Percentiles rank a stretch among this genome's conserved stretches.
These are phyloP conservation scores for Ennomos quercinarius DNA, from an alignment of 2,888 invertebrate species.

Conservation along the genomic window DNA sequence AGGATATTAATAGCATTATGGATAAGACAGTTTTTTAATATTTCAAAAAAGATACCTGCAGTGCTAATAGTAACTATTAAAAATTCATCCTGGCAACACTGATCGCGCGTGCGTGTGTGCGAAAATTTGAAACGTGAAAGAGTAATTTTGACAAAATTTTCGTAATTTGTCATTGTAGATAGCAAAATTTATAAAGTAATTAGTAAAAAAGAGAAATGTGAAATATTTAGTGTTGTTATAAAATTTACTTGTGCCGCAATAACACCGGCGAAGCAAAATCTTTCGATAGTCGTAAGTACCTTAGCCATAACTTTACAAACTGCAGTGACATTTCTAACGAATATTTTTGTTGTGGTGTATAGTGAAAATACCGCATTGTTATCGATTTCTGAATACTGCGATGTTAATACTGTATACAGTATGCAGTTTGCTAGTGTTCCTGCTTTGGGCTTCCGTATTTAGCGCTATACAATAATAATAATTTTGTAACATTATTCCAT, in stretches of 20 bases:
- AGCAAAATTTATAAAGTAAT: conserved; percentile 51
- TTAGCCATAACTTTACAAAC: conserved; percentile 48
- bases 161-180: conserved; percentile 51
- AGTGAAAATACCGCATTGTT: conserved; percentile 65
- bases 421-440: conserved; percentile 51
- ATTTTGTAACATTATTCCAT: not conserved
- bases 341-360: conserved; percentile 33
- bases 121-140: conserved; percentile 74
- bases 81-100: too few relatives aligned
- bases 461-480: conserved; percentile 12
- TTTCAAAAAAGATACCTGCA: too few relatives aligned
- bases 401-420: conserved; percentile 39
- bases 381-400: conserved; percentile 67
- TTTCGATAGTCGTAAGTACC: conserved; percentile 70
- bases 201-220: conserved; percentile 69
- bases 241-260: conserved; percentile 51
- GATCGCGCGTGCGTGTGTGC: conserved; percentile 66
- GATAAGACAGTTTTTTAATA: too few relatives aligned
- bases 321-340: conserved; percentile 28
- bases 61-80: too few relatives aligned
- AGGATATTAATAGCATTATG: too few relatives aligned
- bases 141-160: conserved; percentile 66
- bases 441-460: conserved; percentile 41
- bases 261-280: conserved; percentile 57
- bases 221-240: conserved; percentile 59